phyloP scores from a whole-genome alignment of 2,797 vertebrate genomes.

The Centroberyx gerrardi region DNA sequence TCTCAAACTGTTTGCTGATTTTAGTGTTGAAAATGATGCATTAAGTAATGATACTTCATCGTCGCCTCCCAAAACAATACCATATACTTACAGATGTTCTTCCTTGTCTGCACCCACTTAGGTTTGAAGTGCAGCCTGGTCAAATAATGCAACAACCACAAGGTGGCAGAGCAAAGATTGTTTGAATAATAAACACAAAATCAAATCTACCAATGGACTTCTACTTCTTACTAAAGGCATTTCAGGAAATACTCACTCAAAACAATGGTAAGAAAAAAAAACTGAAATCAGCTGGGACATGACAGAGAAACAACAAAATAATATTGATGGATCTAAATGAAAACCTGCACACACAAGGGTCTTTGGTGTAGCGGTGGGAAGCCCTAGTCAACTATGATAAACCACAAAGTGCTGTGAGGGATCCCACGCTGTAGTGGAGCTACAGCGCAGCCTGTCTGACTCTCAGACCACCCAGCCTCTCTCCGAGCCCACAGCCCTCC shows the following conservation, averaged over 20 bases:
- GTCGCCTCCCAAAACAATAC: constrained; percentile 20
- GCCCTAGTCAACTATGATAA: constrained; percentile 73
- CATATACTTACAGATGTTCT: constrained; percentile 17
- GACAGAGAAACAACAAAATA: constrained; percentile 61
- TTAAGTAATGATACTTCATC: constrained; percentile 25
- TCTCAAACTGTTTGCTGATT: constrained; percentile 65
- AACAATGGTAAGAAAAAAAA: constrained; percentile 5
- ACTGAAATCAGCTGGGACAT: constrained; percentile 34
- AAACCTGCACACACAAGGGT: constrained; percentile 48
- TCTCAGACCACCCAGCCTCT: constrained; percentile 72
- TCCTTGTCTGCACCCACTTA: constrained; percentile 7
- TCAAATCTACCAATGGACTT: background rate
- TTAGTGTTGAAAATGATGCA: constrained; percentile 40
- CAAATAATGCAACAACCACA: constrained; percentile 52
- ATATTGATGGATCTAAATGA: constrained; percentile 50
- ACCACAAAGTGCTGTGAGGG: constrained; percentile 75
- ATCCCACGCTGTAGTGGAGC: constrained; percentile 67
- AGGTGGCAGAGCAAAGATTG: constrained; percentile 60
- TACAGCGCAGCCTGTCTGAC: constrained; percentile 47
- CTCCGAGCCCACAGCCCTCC: constrained; percentile 52
- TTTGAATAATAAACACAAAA: constrained; percentile 6
- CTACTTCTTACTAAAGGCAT: constrained; percentile 1
- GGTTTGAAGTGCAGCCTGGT: constrained; percentile 19
- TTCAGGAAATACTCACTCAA: constrained; percentile 16
- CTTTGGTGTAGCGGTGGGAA: constrained; percentile 63